phyloP scores from a whole-genome alignment of 2,113 vertebrate species.

The Indri indri region DNA sequence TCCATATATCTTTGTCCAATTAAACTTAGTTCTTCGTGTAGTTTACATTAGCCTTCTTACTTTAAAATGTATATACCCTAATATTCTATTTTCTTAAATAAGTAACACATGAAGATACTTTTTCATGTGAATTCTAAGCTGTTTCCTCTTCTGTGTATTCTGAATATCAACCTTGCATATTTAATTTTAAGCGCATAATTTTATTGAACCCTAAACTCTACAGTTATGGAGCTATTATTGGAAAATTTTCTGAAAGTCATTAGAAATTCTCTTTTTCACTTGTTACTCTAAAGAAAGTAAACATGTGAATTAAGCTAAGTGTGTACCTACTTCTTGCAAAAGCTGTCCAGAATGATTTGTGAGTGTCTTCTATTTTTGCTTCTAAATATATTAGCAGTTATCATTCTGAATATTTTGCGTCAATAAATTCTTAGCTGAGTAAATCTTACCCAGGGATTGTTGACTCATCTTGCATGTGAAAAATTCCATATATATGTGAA shows the following conservation, averaged over 20 bases:
- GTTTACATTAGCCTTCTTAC: neutral
- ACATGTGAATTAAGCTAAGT: neutral
- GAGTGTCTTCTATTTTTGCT: neutral
- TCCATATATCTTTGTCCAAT: neutral
- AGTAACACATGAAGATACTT: neutral
- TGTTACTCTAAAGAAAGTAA: neutral
- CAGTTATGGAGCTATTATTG: neutral
- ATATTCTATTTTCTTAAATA: conserved; percentile 18
- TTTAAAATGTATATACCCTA: neutral
- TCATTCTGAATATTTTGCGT: conserved; percentile 12
- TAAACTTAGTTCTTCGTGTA: neutral
- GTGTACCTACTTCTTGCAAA: neutral
- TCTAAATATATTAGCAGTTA: conserved; percentile 34
- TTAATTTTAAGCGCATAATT: conserved; percentile 31
- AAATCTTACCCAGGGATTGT: neutral
- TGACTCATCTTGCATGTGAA: neutral
- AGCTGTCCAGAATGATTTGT: conserved; percentile 22
- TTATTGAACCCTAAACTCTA: neutral
- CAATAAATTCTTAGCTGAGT: neutral
- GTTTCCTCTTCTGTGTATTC: neutral
- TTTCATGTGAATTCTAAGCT: neutral
- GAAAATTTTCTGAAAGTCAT: neutral
- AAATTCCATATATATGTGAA: neutral
- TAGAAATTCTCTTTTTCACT: neutral
- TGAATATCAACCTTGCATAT: conserved; percentile 14